These are phyloP conservation scores for Luperina nickerlii DNA, from an alignment of 2,888 invertebrate species.

Conservation along the genomic window DNA sequence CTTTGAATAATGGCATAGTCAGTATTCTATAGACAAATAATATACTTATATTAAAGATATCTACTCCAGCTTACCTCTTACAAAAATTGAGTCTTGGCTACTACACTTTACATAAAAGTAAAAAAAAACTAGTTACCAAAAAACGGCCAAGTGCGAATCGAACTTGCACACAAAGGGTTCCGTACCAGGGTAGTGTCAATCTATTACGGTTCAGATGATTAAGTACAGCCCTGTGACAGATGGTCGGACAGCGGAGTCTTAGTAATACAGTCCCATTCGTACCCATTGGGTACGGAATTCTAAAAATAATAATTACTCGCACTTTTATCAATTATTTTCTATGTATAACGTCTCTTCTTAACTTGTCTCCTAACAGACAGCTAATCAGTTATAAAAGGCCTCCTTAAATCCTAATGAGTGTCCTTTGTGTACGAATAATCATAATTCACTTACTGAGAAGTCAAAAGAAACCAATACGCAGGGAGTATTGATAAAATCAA, in stretches of 20 bases:
- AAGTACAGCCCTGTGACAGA: neutral
- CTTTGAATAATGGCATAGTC: too few relatives aligned
- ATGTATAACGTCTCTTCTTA: neutral
- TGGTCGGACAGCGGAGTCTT: neutral
- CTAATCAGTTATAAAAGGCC: constrained; percentile 43
- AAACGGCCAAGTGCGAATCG: too few relatives aligned
- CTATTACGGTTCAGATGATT: neutral
- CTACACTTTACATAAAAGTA: too few relatives aligned
- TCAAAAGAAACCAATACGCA: constrained; percentile 12
- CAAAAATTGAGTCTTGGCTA: too few relatives aligned
- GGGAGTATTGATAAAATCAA: constrained; percentile 44
- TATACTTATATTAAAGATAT: too few relatives aligned
- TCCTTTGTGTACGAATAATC: constrained; percentile 21
- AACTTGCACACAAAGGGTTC: too few relatives aligned
- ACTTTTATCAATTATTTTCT: neutral
- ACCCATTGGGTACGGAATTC: neutral
- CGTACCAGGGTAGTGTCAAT: too few relatives aligned
- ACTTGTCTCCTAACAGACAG: constrained; percentile 5
- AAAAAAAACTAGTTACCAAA: too few relatives aligned
- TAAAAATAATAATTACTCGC: neutral
- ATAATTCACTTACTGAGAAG: constrained; percentile 33
- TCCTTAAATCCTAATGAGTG: constrained; percentile 36
- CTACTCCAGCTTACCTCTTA: too few relatives aligned
- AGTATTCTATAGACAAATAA: too few relatives aligned
- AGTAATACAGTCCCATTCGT: neutral